These are phyloP conservation scores for Masticophis lateralis DNA, from an alignment of 2,797 vertebrate species.

Conservation along the genomic window DNA sequence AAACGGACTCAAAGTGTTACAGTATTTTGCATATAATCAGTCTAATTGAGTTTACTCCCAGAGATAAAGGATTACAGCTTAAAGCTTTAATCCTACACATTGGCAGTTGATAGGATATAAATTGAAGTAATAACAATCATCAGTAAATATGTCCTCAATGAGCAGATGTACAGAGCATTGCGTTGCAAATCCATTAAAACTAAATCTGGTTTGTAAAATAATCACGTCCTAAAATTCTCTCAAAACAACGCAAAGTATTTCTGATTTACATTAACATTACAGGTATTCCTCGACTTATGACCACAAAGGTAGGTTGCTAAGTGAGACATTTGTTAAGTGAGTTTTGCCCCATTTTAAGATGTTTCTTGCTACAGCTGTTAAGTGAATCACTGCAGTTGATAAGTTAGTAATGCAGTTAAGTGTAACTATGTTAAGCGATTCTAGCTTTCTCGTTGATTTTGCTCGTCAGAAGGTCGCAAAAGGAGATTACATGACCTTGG, in stretches of 20 bases:
- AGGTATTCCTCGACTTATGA: too few species aligned
- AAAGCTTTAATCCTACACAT: not conserved
- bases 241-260: not conserved
- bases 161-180: not conserved
- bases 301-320: too few species aligned
- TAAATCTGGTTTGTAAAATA: not conserved
- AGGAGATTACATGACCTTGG: too few species aligned
- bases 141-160: not conserved
- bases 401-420: too few species aligned
- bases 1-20: not conserved
- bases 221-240: not conserved
- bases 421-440: too few species aligned
- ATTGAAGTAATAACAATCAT: not conserved
- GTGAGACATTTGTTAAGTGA: too few species aligned
- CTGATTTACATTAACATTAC: not conserved
- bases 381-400: too few species aligned
- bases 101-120: not conserved
- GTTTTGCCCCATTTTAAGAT: too few species aligned
- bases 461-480: too few species aligned
- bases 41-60: not conserved
- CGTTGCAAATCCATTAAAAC: not conserved
- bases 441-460: too few species aligned
- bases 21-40: not conserved
- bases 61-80: not conserved
- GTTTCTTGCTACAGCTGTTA: too few species aligned